Evolutionary conservation across 2,113 vertebrate genomes (phyloP), one percentile per base, ranked within the genome.

Genomic region (Anolis sagrei): DNA sequence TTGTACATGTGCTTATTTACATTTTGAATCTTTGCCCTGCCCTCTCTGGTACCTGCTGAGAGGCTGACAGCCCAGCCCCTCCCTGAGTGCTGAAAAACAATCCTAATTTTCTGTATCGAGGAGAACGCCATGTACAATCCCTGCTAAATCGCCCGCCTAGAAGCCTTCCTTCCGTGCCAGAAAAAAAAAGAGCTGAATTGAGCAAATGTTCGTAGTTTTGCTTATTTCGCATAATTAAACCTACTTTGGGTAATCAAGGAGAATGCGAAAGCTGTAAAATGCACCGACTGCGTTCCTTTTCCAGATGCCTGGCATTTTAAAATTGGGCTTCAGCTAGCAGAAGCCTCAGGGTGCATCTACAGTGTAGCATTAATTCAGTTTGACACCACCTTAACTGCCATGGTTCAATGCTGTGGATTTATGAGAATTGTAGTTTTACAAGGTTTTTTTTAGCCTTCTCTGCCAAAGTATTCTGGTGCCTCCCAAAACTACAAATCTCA

Each of bases 1-100:
- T 29, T 66, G 39, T n/a, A 29, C 77, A 62, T 49, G 61, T 27
- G 48, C 64, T 72, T 80, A 85, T 86, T 86, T 74, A 80, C 64
- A 74, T 29, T 62, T 86, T 74, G 7, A 48, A 75, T 80, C 13
- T 80, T 51, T 21, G 29, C 69, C 77, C 84, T 36, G 23, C 84
- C 34, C 4, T 49, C 2, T 54, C 64, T 10, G 75, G 23, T 69
- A 32, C 69, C 69, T 2, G 73, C 39, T 11, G 54, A 58, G 77
- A 32, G 61, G 44, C 14, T 48, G 48, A 74, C 3, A 74, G 29
- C 54, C 8, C 11, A 29, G 69, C 84, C 77, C 39, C 69, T 49
- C 77, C 83, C 77, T 49, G 11, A 73, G 23, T 10, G 2, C 81
- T 64, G 25, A 49, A 75, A 32, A 58, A 3, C 23, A 64, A 61